A percentile compares a stretch with the other conserved stretches of the same genome.
phyloP scores from a whole-genome alignment of 2,888 invertebrate genomes.

The Nasonia oneida region DNA sequence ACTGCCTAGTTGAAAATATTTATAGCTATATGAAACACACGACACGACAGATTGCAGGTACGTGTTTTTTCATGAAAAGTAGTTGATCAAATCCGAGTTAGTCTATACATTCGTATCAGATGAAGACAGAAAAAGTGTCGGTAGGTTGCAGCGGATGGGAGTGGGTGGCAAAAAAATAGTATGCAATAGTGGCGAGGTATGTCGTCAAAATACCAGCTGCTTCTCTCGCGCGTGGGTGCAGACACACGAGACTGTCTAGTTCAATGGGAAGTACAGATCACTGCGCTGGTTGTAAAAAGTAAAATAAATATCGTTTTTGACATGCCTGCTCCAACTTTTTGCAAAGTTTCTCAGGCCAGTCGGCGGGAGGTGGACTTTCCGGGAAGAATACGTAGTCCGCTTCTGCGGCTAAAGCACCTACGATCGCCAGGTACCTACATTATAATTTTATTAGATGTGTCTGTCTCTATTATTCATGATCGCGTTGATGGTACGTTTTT shows the following conservation, averaged over 20 bases:
- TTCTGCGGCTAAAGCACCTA: constrained; percentile 97
- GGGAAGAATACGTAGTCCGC: constrained; percentile 99
- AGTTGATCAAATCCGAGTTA: not conserved
- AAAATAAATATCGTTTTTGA: constrained; percentile 62
- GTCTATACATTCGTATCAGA: not conserved
- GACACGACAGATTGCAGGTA: too few species aligned
- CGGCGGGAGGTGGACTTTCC: constrained; percentile 95
- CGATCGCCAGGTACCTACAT: constrained; percentile 96
- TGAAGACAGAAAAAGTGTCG: not conserved
- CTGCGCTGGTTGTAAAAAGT: constrained; percentile 35
- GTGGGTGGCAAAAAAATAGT: too few species aligned
- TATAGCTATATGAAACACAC: too few species aligned
- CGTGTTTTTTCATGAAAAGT: too few species aligned
- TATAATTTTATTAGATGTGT: not conserved
- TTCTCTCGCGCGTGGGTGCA: too few species aligned
- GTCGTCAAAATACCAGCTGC: not conserved
- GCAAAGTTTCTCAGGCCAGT: constrained; percentile 97
- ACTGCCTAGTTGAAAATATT: too few species aligned
- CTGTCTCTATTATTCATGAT: not conserved
- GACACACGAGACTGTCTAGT: constrained; percentile 21
- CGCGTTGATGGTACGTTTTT: not conserved
- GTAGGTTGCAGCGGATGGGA: not conserved
- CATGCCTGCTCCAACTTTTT: constrained; percentile 95
- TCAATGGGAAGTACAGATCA: not conserved
- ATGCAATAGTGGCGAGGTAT: not conserved